Evolutionary conservation across 2,888 invertebrate species (phyloP), one percentile per base, ranked within the genome.

Genomic region (Actias luna): DNA sequence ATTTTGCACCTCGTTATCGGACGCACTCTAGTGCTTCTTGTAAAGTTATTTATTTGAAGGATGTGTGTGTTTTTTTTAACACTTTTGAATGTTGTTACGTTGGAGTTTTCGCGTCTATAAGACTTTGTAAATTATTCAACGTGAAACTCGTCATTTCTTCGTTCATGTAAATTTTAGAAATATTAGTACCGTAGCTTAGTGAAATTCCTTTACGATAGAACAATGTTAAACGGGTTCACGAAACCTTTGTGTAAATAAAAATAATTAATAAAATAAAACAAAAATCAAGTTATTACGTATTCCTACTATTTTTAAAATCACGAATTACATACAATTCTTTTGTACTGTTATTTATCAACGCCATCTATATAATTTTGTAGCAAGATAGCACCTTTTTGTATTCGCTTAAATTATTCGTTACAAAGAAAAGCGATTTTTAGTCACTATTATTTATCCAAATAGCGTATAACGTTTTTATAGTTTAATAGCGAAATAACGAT

Each of bases 1-100:
- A 39, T 52, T 55, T 59, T 63, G 63, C 63, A 35, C 16, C 55
- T 59, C 52, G 59, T 31, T 29, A 59, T 59, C 63, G 31, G 67
- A 70, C 71, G 76, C 80, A 76, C 75, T 69, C 60, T 69, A 77
- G 82, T 76, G 86, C 81, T 82, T 75, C 72, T 75, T 72, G 73
- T 69, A 72, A 74, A 76, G 79, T 72, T 83, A 79, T 82, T 82
- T 87, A 84, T 86, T 83, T 82, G 68, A 70, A 67, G 69, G 74
- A 75, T 42, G n/a, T n/a, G n/a, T n/a, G n/a, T n/a, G 42, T 76
- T 75, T 80, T 75, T 78, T 76, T 76, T 75, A 75, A 77, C 76
- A 67, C 79, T 82, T n/a, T 79, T 75, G 72, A 80, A 79, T 74
- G 78, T 86, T 83, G 82, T 84, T 85, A 76, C 74, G 77, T 76